These are phyloP conservation scores for Thalpophila matura DNA, from an alignment of 2,888 invertebrate genomes.

Conservation along the genomic window DNA sequence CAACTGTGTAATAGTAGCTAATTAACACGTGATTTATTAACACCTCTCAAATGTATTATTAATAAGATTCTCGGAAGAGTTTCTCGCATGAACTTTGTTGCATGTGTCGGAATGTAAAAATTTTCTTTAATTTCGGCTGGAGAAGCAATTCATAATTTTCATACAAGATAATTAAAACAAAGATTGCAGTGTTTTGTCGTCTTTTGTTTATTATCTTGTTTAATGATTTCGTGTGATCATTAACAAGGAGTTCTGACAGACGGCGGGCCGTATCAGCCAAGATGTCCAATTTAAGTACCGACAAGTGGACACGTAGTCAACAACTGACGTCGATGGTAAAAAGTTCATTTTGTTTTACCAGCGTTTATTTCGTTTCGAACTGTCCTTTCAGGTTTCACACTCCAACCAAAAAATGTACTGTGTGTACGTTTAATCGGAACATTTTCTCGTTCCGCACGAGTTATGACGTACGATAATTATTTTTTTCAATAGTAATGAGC, in stretches of 20 bases:
- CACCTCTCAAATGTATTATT: slow-evolving; percentile 56
- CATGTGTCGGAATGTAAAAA: slow-evolving; percentile 36
- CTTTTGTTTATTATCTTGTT: slow-evolving; percentile 55
- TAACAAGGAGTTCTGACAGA: slow-evolving; percentile 71
- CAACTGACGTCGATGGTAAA: slow-evolving; percentile 73
- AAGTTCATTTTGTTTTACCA: slow-evolving; percentile 69
- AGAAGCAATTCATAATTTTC: slow-evolving; percentile 50
- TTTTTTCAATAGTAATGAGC: slow-evolving; percentile 76
- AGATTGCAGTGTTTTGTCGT: slow-evolving; percentile 41
- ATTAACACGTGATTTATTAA: slow-evolving; percentile 60
- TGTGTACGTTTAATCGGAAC: slow-evolving; percentile 60
- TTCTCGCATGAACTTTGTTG: slow-evolving; percentile 37
- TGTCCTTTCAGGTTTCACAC: slow-evolving; percentile 69
- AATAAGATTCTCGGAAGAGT: slow-evolving; percentile 42
- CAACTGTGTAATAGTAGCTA: slow-evolving; percentile 67
- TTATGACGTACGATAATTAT: slow-evolving; percentile 66
- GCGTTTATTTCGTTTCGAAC: slow-evolving; percentile 65
- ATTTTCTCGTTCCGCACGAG: slow-evolving; percentile 63
- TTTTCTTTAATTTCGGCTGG: slow-evolving; percentile 33
- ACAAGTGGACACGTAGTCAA: slow-evolving; percentile 72
- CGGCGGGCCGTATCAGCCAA: slow-evolving; percentile 59
- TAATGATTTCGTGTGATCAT: slow-evolving; percentile 72
- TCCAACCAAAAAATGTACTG: slow-evolving; percentile 65
- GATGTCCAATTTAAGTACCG: slow-evolving; percentile 78
- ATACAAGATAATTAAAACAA: slow-evolving; percentile 40